phyloP scores from a whole-genome alignment of 2,888 invertebrate species.

The Hyles lineata region DNA sequence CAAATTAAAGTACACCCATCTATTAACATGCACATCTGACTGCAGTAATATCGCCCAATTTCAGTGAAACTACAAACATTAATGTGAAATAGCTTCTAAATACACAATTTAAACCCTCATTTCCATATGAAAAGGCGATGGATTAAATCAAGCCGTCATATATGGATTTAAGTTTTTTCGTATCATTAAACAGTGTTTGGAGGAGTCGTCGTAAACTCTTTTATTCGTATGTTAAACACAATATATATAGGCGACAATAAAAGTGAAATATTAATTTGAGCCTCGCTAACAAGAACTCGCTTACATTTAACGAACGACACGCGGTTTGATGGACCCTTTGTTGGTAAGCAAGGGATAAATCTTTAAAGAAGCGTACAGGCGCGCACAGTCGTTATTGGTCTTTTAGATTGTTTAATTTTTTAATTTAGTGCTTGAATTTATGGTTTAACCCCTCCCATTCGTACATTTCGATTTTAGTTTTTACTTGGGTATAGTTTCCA shows the following conservation, averaged over 20 bases:
- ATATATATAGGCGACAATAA: constrained; percentile 38
- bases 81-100: not conserved
- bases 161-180: constrained; percentile 22
- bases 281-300: constrained; percentile 61
- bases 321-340: constrained; percentile 62
- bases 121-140: constrained; percentile 1
- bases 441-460: too few relatives aligned
- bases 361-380: constrained; percentile 42
- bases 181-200: constrained; percentile 7
- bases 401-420: not conserved
- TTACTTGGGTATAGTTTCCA: too few relatives aligned
- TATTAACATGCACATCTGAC: too few relatives aligned
- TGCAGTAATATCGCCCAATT: not conserved
- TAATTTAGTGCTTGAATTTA: not conserved
- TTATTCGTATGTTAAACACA: constrained; percentile 27
- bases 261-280: constrained; percentile 55
- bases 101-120: constrained; percentile 5
- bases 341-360: constrained; percentile 50
- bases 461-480: too few relatives aligned
- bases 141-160: constrained; percentile 13
- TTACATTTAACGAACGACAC: constrained; percentile 46
- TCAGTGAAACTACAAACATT: not conserved
- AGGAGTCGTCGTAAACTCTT: constrained; percentile 29
- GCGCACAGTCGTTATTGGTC: not conserved
- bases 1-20: too few relatives aligned